Base-by-base conservation (phyloP, 2,888 invertebrate genomes). In the Lochmaea capreae region DNA sequence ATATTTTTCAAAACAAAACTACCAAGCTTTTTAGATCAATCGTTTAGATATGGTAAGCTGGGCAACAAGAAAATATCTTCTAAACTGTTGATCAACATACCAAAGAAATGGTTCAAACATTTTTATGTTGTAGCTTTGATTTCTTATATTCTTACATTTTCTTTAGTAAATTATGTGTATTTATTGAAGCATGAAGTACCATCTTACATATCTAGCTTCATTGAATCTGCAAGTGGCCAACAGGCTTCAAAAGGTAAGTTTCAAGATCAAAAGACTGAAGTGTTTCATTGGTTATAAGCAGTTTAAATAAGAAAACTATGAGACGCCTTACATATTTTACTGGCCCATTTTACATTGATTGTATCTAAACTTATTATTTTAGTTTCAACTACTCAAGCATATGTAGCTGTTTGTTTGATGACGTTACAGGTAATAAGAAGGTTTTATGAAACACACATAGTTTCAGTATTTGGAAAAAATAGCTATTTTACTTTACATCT, bases 51-150 rank as follows among this genome's bases (percentile, higher is more conserved):
- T 86, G 95, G 95, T 14, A 94, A 94, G 33, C 33, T 39, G 33
- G 33, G 8, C 33, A 39, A 39, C 33, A 39, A 39, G 33, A 39
- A 39, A 39, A 9, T 39, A 39, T 39, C 33, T 39, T 39, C 72
- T 78, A 57, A 81, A 0, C 59, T 88, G 1, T 79, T 90, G 0
- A 84, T 91, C 18, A 93, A 95, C 85, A 89, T 95, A 59, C 95
- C 95, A 0, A 96, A 95, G 86, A 89, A 92, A 63, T 94, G 92
- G 89, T 96, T 95, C 82, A 89, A 88, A 80, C 96, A 96, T 87
- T 96, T 95, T 84, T 96, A 96, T 84, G 83, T 91, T 8, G 92
- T 93, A 82, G 92, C 94, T 0, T 88, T 91, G 2, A 78, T 91
- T 39, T 88, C 91, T 80, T 90, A 92, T 69, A 83, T 85, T n/a